phyloP scores from a whole-genome alignment of 2,797 vertebrate genomes.

The Acropternis orthonyx region DNA sequence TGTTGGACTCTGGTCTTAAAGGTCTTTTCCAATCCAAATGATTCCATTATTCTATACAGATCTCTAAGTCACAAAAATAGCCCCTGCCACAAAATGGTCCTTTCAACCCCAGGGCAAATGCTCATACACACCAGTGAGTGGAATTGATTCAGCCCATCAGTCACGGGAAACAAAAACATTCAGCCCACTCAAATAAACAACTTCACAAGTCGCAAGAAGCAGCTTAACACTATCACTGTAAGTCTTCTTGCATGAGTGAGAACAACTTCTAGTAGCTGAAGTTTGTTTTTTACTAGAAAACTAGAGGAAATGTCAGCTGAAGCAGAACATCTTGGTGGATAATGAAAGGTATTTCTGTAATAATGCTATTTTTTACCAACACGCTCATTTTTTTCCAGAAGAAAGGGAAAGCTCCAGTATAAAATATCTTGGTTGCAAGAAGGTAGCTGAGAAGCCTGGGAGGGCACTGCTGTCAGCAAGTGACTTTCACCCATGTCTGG shows the following conservation, averaged over 20 bases:
- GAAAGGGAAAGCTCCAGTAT: neutral
- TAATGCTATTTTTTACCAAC: neutral
- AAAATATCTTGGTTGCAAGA: neutral
- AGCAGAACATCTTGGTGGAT: neutral
- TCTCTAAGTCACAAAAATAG: neutral
- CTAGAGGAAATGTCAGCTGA: neutral
- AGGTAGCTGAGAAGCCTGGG: neutral
- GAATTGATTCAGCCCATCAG: neutral
- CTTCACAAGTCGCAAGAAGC: neutral
- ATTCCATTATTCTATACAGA: neutral
- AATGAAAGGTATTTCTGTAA: neutral
- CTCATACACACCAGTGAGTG: accelerated
- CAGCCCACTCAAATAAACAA: neutral
- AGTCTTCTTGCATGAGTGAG: neutral
- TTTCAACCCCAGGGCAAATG: neutral
- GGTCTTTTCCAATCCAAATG: neutral
- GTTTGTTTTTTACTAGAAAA: neutral
- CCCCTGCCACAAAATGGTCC: neutral
- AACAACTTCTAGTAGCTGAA: neutral
- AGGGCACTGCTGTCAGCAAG: neutral
- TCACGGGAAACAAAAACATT: neutral
- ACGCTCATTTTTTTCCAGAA: neutral
- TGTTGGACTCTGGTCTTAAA: neutral
- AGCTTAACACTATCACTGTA: neutral
- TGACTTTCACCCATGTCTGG: neutral